phyloP scores from a whole-genome alignment of 2,888 invertebrate genomes.

The Altica lythri region DNA sequence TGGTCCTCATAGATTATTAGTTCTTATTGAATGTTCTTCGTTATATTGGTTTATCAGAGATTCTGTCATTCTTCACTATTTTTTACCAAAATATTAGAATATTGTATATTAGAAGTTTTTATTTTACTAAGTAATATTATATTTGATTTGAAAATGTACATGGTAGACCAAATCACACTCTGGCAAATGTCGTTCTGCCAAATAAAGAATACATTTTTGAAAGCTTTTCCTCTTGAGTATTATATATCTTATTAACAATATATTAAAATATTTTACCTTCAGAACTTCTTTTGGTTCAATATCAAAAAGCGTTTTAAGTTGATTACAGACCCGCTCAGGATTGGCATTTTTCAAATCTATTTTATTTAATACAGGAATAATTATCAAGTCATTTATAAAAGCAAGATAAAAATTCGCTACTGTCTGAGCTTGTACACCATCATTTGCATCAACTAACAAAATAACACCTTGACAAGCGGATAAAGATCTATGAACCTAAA shows the following conservation, averaged over 20 bases:
- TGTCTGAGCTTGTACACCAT: slow-evolving; percentile 96
- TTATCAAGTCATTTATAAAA: slow-evolving; percentile 75
- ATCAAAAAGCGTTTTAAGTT: slow-evolving; percentile 81
- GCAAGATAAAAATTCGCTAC: slow-evolving; percentile 96
- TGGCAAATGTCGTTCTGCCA: too few relatives aligned
- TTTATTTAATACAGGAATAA: slow-evolving; percentile 95
- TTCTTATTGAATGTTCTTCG: too few relatives aligned
- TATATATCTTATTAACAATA: slow-evolving; percentile 19
- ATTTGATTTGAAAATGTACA: neutral
- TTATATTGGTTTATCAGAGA: too few relatives aligned
- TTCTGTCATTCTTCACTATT: too few relatives aligned
- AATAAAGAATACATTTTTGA: too few relatives aligned
- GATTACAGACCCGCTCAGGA: slow-evolving; percentile 79
- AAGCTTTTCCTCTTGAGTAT: too few relatives aligned
- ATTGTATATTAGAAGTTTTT: too few relatives aligned
- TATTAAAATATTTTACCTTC: too few relatives aligned
- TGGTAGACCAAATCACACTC: too few relatives aligned
- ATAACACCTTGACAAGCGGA: slow-evolving; percentile 94
- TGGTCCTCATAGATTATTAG: too few relatives aligned
- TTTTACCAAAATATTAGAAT: too few relatives aligned
- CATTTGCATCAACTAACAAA: slow-evolving; percentile 93
- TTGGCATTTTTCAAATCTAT: slow-evolving; percentile 92
- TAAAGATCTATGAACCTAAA: slow-evolving; percentile 79
- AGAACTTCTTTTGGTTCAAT: slow-evolving; percentile 75
- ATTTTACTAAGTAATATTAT: too few relatives aligned